Base-by-base conservation (phyloP, 1,140 invertebrate species). In the Potamilus streckersoni region DNA sequence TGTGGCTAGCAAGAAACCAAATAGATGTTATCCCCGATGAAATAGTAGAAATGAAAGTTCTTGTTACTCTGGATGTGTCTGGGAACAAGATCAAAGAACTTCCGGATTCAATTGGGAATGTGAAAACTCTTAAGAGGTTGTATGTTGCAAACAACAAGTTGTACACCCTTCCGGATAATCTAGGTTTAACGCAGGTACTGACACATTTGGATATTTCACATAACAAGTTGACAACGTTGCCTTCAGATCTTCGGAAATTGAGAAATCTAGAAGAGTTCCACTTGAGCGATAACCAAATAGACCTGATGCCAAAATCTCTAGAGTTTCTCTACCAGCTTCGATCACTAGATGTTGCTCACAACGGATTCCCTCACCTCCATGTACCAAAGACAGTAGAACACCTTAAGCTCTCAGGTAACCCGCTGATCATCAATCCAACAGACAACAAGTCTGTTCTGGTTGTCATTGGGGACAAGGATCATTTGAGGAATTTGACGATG, bases 391-490 rank as follows among this genome's bases (percentile, higher is more conserved):
- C 86, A 2, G 62, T 88, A 38, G 83, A 78, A 0, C 69, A 82
- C 12, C 79, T 89, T 14, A 79, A 84, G 56, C 66, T 88, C 17
- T 88, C 88, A 0, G 83, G 86, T 62, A 89, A 89, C 69, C 84
- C 84, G 4, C 75, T 88, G 16, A 80, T 80, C 23, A 79, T 85
- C 73, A 85, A 87, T 69, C 80, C 81, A 17, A 76, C 77, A 8
- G 86, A 86, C 67, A 61, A 80, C 17, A 80, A 82, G 11, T 88
- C 84, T 31, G 75, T 83, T 14, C 78, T 89, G 49, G 80, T 83
- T 59, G 81, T 84, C 23, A 85, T 89, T 68, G 86, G 86, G 1
- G 85, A 88, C 70, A 86, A 87, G 73, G 83, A 84, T 49, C 84
- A 87, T 71, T 73, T 86, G 14, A 66, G 82, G 2, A 86, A 84